These are phyloP conservation scores for Rhea americana DNA, from an alignment of 2,113 vertebrate genomes.

Conservation along the genomic window DNA sequence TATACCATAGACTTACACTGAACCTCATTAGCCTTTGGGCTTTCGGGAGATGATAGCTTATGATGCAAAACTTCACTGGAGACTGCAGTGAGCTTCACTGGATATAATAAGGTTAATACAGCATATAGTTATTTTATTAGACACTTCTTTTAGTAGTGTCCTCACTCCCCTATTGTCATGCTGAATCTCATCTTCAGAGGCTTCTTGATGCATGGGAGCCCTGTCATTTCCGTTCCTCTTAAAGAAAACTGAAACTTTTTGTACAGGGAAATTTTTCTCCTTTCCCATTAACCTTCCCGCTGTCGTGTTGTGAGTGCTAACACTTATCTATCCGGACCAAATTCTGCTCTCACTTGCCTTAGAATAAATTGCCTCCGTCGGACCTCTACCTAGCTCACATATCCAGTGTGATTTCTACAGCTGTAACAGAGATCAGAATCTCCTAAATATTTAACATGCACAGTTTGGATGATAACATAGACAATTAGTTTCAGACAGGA, in stretches of 20 bases:
- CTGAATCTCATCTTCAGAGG: fast-evolving
- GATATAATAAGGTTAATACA: not conserved
- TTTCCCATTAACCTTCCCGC: not conserved
- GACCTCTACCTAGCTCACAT: not conserved
- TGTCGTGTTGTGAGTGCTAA: not conserved
- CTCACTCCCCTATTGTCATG: fast-evolving
- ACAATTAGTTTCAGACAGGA: slow-evolving; percentile 54
- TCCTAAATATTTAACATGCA: slow-evolving; percentile 59
- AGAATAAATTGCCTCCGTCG: not conserved
- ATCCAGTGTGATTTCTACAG: slow-evolving; percentile 26
- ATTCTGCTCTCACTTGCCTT: not conserved
- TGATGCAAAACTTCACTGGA: not conserved
- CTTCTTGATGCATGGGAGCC: not conserved
- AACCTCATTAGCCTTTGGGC: not conserved
- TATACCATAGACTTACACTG: not conserved
- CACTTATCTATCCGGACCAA: not conserved
- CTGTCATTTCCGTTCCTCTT: not conserved
- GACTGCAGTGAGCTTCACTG: not conserved
- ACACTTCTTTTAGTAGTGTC: not conserved
- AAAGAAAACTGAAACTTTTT: not conserved
- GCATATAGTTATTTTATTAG: not conserved
- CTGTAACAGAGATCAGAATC: slow-evolving; percentile 31
- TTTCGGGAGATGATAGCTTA: not conserved
- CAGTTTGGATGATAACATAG: slow-evolving; percentile 44
- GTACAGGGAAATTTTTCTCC: not conserved